Percentiles rank a stretch among this genome's conserved stretches.
These are phyloP conservation scores for Antheraea pernyi DNA, from an alignment of 1,140 invertebrate species.

Conservation along the genomic window DNA sequence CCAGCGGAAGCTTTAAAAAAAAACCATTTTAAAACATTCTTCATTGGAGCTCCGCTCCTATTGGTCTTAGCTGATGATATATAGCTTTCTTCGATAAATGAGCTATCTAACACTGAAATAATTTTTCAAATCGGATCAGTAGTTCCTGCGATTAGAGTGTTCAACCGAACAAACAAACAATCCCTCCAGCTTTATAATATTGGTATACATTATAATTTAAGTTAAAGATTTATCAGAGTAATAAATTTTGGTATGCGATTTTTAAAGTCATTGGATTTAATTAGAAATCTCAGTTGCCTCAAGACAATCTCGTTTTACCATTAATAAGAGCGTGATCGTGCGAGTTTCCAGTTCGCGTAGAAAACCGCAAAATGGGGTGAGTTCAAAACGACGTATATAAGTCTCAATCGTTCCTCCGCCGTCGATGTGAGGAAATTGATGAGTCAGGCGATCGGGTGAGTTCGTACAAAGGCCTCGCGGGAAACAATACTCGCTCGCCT, in stretches of 20 bases:
- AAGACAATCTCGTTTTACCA: conserved; percentile 1
- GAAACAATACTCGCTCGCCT: conserved; percentile 63
- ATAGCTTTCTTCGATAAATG: too few relatives aligned
- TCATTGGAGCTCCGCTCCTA: too few relatives aligned
- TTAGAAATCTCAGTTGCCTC: conserved; percentile 1
- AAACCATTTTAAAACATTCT: too few relatives aligned
- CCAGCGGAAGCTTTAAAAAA: too few relatives aligned
- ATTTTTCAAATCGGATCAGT: too few relatives aligned
- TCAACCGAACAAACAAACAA: too few relatives aligned
- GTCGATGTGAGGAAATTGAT: conserved; percentile 71
- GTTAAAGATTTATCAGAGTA: too few relatives aligned
- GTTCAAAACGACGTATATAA: conserved; percentile 42
- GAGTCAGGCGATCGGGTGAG: conserved; percentile 56
- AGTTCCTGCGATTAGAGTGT: too few relatives aligned
- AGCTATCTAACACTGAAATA: too few relatives aligned
- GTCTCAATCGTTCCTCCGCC: conserved; percentile 54
- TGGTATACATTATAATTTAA: conserved; percentile 14
- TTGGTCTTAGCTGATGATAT: too few relatives aligned
- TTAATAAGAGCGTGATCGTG: conserved; percentile 12
- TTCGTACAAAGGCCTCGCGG: conserved; percentile 57
- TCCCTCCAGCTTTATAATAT: conserved; percentile 37
- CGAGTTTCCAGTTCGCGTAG: conserved; percentile 7
- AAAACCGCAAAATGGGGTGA: conserved; percentile 32
- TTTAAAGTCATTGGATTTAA: conserved; percentile 1
- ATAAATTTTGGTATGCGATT: not conserved